Percentiles rank a stretch among this genome's conserved stretches.
phyloP scores from a whole-genome alignment of 1,140 invertebrate genomes.

The Drosophila sturtevanti region DNA sequence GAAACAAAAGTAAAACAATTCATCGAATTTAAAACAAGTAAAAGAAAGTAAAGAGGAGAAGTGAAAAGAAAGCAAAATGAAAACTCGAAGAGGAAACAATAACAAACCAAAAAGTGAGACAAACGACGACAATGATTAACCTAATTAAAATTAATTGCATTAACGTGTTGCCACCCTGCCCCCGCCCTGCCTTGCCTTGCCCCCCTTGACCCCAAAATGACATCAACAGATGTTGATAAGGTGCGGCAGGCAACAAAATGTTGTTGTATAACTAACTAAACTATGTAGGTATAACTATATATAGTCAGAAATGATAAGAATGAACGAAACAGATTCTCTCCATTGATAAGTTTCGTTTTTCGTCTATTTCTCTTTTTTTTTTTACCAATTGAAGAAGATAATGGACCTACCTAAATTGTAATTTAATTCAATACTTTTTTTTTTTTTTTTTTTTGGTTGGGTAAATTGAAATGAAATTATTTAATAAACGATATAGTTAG shows the following conservation, averaged over 20 bases:
- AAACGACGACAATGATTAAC: slow-evolving; percentile 33
- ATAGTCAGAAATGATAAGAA: not conserved
- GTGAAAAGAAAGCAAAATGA: slow-evolving; percentile 20
- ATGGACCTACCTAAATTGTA: slow-evolving; percentile 9
- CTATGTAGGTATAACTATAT: not conserved
- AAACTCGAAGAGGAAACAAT: too few relatives aligned
- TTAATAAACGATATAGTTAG: too few relatives aligned
- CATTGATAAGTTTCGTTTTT: not conserved
- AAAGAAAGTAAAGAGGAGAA: not conserved
- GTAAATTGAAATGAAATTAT: too few relatives aligned
- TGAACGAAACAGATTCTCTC: not conserved
- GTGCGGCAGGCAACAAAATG: slow-evolving; percentile 1
- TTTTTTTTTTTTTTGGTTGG: not conserved
- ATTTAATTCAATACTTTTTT: not conserved
- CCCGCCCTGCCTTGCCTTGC: not conserved
- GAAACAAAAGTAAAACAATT: slow-evolving; percentile 11
- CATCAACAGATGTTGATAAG: not conserved
- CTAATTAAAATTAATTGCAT: slow-evolving; percentile 59
- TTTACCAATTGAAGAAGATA: not conserved
- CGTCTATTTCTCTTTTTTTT: not conserved
- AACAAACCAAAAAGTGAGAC: too few relatives aligned
- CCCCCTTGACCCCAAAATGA: not conserved
- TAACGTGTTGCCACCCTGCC: slow-evolving; percentile 15
- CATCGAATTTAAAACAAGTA: not conserved
- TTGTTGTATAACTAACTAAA: slow-evolving; percentile 8